Conservation (phyloP, 2,113 vertebrate species). For the Anguilla rostrata region DNA sequence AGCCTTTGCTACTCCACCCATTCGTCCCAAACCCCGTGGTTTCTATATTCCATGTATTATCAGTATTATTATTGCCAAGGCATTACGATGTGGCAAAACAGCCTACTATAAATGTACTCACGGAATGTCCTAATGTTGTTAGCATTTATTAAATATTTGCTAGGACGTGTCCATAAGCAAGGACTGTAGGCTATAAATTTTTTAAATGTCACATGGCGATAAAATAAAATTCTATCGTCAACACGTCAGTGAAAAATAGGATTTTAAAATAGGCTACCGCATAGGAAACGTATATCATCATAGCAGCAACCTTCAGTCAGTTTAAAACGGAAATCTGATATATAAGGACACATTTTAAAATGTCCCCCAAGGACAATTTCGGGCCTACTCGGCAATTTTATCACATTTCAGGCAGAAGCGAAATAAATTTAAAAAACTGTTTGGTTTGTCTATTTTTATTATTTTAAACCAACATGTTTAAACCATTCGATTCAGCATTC, state of each 20-base stretch:
- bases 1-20: not conserved
- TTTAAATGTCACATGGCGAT: not conserved
- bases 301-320: not conserved
- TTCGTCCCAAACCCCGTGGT: not conserved
- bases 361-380: not conserved
- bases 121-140: not conserved
- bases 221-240: constrained; percentile 17
- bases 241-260: constrained; percentile 6
- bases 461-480: not conserved
- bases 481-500: not conserved
- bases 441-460: not conserved
- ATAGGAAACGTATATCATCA: not conserved
- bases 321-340: constrained; percentile 17
- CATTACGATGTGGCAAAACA: not conserved
- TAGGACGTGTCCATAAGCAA: not conserved
- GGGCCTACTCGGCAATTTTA: constrained; percentile 13
- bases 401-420: not conserved
- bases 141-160: not conserved
- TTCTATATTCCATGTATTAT: not conserved
- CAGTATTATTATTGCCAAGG: not conserved
- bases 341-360: constrained; percentile 10
- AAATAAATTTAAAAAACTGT: not conserved
- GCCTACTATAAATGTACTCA: not conserved
- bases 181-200: not conserved
- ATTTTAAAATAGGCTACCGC: constrained; percentile 6